Base-by-base conservation (phyloP, 2,113 vertebrate species). In the Crotalus tigris region DNA sequence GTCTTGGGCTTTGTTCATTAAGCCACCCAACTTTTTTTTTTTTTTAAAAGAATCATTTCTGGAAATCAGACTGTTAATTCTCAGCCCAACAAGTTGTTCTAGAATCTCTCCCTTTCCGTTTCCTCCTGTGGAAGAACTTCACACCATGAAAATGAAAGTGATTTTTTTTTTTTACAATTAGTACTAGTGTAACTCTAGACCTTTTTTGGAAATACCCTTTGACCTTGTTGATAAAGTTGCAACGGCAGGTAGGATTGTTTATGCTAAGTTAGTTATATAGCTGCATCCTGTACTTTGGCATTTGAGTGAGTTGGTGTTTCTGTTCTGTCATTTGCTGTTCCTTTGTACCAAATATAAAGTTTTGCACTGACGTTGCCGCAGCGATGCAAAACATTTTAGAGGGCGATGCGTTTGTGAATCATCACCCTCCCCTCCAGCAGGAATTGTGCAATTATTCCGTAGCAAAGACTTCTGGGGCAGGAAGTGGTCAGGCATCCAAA, bases 1-100 rank as follows among this genome's bases (percentile, higher is more conserved):
- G 95, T 97, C 96, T 98, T 97, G 97, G 97, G 97, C 97, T 98
- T 97, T 97, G 95, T 97, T 97, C 88, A 95, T 97, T 94, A 94
- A 95, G 96, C 96, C 96, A 95, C 92, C 91, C 94, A 93, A 96
- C 95, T 96, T 96, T 95, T 95, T 91, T 53, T 51, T 91, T 92
- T 89, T 92, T 95, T 94, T n/a, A n/a, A 92, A 94, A 85, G 93
- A 96, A 88, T 95, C 29, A 91, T 51, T 85, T 87, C 55, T 90
- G 23, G 93, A 26, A 26, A 92, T 46, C 93, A 96, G 98, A 98
- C 98, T 97, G 96, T 97, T 98, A 98, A 93, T 33, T 55, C 92
- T 95, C 96, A 93, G 94, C 97, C 97, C 97, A 94, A 91, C 95
- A 92, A 0, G n/a, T 95, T 92, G 24, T 87, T 89, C 91, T 9